Base-by-base conservation (phyloP, 2,797 vertebrate species). In the Gallinago solitaria region DNA sequence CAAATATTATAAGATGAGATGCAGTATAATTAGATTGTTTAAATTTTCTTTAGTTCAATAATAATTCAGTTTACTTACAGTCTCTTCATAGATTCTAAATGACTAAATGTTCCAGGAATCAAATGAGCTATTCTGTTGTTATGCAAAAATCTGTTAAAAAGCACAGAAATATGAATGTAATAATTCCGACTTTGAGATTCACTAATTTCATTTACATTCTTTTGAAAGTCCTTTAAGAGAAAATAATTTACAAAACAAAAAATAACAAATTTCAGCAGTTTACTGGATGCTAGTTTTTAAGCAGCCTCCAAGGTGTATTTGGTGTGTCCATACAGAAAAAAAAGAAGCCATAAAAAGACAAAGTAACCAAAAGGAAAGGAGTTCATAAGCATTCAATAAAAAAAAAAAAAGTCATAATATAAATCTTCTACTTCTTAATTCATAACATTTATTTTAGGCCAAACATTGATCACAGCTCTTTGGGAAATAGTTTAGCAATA, bases 121-220 rank as follows among this genome's bases (percentile, higher is more conserved):
- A 99, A 98, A 81, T 99, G 99, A 86, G 98, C 98, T 94, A 99
- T 99, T 96, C 99, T 98, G 98, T 99, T 99, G 98, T 99, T 99
- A 98, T 99, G 99, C 90, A 99, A 98, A 98, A 99, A 99, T 95
- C 99, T 99, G 97, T 95, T 60, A 94, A 93, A 91, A 94, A 87
- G 75, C 50, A 93, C 8, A 93, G 50, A 96, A 86, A 19, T 75
- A 90, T 7, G 6, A 9, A 80, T 67, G 47, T 81, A 87, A 39
- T 24, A 65, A 67, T 78, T 57, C 74, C 24, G 14, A 50, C 23
- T 92, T 70, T 65, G 14, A 65, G 35, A 43, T 0, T 4, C 6
- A 37, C 17, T 80, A 1, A 37, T 30, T 70, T 39, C 0, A n/a
- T 28, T 47, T 30, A 67, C 17, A 85, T 78, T 85, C 16, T 85